phyloP scores from a whole-genome alignment of 2,888 invertebrate genomes.

The Orchestes rusci region DNA sequence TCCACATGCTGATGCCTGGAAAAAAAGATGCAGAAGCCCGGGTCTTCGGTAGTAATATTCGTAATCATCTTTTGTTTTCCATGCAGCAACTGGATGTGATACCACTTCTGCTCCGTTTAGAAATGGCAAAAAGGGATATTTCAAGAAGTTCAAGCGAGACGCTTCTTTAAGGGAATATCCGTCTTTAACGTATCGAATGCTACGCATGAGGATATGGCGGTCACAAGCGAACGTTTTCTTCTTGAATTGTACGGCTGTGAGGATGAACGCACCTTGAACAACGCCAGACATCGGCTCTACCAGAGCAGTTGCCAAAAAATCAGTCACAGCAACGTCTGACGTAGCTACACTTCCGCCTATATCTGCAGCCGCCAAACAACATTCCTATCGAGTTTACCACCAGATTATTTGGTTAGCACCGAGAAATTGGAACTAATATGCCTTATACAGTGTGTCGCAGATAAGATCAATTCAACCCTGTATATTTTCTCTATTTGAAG shows the following conservation, averaged over 20 bases:
- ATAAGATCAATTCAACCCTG: too few species aligned
- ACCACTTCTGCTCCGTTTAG: slow-evolving; percentile 4
- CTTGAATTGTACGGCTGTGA: slow-evolving; percentile 1
- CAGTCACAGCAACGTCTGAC: too few species aligned
- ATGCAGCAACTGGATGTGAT: slow-evolving; percentile 3
- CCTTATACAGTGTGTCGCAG: too few species aligned
- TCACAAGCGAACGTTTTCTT: too few species aligned
- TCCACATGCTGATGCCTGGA: slow-evolving; percentile 3
- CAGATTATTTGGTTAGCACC: background rate
- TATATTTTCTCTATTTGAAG: too few species aligned
- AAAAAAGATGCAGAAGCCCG: slow-evolving; percentile 6
- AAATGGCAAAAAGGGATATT: slow-evolving; percentile 1
- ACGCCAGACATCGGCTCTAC: slow-evolving; percentile 6
- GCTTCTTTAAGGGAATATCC: background rate
- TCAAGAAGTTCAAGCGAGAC: slow-evolving; percentile 5
- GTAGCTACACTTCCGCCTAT: background rate
- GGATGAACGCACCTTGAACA: background rate
- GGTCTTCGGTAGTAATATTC: slow-evolving; percentile 5
- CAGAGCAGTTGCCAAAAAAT: slow-evolving; percentile 7
- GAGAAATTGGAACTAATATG: too few species aligned
- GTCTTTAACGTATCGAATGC: background rate
- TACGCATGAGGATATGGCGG: slow-evolving; percentile 7
- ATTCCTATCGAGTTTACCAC: slow-evolving; percentile 1
- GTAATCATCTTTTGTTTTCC: slow-evolving; percentile 5
- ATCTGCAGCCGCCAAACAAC: slow-evolving; percentile 2